Conservation (phyloP, 2,113 vertebrate species). For the Zapus hudsonius region DNA sequence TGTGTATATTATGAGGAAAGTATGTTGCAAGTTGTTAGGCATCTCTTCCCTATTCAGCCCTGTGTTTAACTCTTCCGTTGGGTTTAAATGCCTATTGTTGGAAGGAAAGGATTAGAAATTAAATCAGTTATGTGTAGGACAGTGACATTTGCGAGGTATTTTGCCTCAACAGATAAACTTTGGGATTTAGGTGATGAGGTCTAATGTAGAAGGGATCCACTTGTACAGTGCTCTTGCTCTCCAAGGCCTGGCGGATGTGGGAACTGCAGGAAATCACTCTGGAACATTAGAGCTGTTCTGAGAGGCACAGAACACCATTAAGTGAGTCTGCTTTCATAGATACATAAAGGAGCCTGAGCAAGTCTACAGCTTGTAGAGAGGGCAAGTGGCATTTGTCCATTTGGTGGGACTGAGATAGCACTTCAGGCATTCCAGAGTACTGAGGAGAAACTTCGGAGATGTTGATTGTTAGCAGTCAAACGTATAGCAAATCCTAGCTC, state of each 20-base stretch:
- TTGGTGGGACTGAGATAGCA: background rate
- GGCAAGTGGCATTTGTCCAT: background rate
- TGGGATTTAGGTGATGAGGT: background rate
- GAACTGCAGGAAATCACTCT: background rate
- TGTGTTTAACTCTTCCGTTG: background rate
- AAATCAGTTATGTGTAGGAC: background rate
- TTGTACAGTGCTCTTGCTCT: background rate
- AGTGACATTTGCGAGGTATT: background rate
- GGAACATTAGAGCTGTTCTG: accelerated
- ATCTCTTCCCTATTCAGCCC: background rate
- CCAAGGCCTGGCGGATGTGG: background rate
- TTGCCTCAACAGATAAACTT: background rate
- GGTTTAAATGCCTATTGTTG: background rate
- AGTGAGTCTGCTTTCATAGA: background rate
- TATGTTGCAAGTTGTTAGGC: background rate
- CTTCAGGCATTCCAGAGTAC: background rate
- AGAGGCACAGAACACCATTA: background rate
- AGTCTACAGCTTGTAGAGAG: background rate
- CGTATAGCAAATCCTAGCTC: background rate
- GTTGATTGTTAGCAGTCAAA: background rate
- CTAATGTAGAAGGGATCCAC: background rate
- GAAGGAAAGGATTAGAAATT: background rate
- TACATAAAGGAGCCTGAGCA: background rate
- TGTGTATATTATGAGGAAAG: background rate
- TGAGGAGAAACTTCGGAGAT: background rate